Conservation (phyloP, 92 coral and sea anemone species). For the Epizoanthus fatuus region DNA sequence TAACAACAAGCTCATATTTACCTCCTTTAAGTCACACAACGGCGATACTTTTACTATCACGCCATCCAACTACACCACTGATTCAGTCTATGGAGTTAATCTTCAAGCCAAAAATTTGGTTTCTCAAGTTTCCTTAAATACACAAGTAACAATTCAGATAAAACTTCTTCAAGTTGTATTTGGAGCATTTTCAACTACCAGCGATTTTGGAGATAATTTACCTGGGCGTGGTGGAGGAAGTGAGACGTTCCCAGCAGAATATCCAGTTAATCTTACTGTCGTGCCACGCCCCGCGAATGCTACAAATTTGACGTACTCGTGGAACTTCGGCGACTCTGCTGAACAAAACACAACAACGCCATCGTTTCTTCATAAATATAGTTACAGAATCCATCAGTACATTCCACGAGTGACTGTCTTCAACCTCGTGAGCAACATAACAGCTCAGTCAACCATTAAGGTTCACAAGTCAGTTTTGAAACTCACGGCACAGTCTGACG, state of each 20-base stretch:
- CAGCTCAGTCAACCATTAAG: constrained; percentile 7
- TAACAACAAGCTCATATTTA: constrained; percentile 23
- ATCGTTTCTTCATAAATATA: constrained; percentile 46
- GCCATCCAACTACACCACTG: constrained; percentile 11
- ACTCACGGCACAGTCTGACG: constrained; percentile 53
- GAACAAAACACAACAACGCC: constrained; percentile 44
- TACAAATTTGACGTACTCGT: constrained; percentile 77
- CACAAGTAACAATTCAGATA: constrained; percentile 63
- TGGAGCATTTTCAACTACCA: constrained; percentile 56
- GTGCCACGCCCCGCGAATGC: constrained; percentile 57
- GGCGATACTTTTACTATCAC: constrained; percentile 43
- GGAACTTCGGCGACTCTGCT: constrained; percentile 55
- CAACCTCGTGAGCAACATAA: constrained; percentile 75
- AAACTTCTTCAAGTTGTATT: constrained; percentile 61
- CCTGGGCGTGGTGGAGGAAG: constrained; percentile 65
- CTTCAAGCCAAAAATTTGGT: constrained; percentile 79
- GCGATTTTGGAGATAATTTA: constrained; percentile 66
- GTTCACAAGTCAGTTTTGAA: constrained; percentile 60
- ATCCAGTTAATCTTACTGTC: constrained; percentile 76
- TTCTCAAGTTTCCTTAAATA: constrained; percentile 51
- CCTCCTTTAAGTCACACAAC: constrained; percentile 44
- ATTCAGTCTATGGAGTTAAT: constrained; percentile 51
- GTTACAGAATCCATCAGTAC: constrained; percentile 11
- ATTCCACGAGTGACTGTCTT: constrained; percentile 64
- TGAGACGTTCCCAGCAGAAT: constrained; percentile 76